Evolutionary conservation across 2,888 invertebrate genomes (phyloP), one percentile per base, ranked within the genome.

Genomic region (Synergus gifuensis): DNA sequence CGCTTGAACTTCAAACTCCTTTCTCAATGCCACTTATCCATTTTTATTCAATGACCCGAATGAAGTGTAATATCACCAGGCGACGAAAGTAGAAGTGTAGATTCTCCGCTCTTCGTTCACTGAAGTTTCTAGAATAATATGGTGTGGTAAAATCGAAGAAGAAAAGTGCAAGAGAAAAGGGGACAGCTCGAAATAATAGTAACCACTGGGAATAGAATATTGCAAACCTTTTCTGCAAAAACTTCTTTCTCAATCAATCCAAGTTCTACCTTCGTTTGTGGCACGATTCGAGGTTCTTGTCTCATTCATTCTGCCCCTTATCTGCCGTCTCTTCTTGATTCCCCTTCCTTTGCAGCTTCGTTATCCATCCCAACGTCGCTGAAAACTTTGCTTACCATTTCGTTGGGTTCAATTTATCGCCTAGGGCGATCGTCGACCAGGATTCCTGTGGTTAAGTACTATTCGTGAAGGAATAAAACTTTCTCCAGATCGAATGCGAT

Each of bases 321-420:
- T 40, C 63, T n/a, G 16, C 22, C 60, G 44, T 18, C 42, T 46
- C 28, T n/a, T 18, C 22, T 64, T 76, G 58, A 62, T 49, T 66
- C 54, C 63, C 78, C 77, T 78, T 58, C 77, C 49, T 67, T 67
- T 63, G 78, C 80, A 54, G 28, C 18, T 76, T 28, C 78, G 79
- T 79, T 83, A 83, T 81, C 83, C 77, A 78, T 80, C 79, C 78
- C 81, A 79, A 78, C 79, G 80, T 84, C 83, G 82, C 83, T 83
- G 81, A 77, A 86, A 86, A 87, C 85, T 87, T 88, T 84, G 81
- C 85, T 85, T 82, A 83, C 82, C 80, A 82, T 85, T 87, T 86
- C 82, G 83, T 80, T 83, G 81, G 82, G 82, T 86, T 83, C 85
- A 85, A 87, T 87, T 87, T 85, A 84, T 87, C 85, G 84, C 83